These are phyloP conservation scores for Rattus rattus DNA, from an alignment of 2,113 vertebrate species.

Conservation along the genomic window DNA sequence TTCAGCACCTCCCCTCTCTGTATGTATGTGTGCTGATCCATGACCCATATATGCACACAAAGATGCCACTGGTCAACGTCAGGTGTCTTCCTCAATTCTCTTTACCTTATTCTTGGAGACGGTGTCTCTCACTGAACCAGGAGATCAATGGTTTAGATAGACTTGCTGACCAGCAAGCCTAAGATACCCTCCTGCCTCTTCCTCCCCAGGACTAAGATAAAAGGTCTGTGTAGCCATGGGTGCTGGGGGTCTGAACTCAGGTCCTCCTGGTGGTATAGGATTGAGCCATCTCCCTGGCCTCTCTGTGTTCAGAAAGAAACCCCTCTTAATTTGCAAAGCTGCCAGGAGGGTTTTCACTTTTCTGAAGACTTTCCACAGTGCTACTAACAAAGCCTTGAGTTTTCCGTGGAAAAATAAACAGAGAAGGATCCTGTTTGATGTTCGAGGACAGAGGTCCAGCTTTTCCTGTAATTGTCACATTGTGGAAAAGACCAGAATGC, in stretches of 20 bases:
- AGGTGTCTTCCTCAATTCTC: not conserved
- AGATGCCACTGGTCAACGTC: not conserved
- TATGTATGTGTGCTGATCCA: not conserved
- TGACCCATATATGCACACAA: too few species aligned
- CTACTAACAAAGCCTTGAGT: not conserved
- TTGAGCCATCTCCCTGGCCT: not conserved
- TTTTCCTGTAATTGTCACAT: conserved; percentile 54
- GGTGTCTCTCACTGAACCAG: not conserved
- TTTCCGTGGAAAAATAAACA: conserved; percentile 52
- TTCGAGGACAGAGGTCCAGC: not conserved
- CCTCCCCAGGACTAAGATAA: not conserved
- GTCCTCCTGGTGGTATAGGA: not conserved
- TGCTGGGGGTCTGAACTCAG: not conserved
- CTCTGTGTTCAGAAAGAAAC: not conserved
- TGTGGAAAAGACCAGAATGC: conserved; percentile 55
- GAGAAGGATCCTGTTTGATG: not conserved
- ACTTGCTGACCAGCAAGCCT: not conserved
- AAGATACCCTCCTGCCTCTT: not conserved
- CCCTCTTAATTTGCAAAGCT: not conserved
- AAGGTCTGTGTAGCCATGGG: not conserved
- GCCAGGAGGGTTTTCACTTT: conserved; percentile 21
- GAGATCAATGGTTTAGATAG: too few species aligned
- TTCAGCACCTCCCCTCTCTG: not conserved
- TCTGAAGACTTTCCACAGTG: conserved; percentile 12
- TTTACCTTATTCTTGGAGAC: not conserved